Evolutionary conservation across 2,797 vertebrate species (phyloP).

Genomic region (Gymnoscopelus microlampas): DNA sequence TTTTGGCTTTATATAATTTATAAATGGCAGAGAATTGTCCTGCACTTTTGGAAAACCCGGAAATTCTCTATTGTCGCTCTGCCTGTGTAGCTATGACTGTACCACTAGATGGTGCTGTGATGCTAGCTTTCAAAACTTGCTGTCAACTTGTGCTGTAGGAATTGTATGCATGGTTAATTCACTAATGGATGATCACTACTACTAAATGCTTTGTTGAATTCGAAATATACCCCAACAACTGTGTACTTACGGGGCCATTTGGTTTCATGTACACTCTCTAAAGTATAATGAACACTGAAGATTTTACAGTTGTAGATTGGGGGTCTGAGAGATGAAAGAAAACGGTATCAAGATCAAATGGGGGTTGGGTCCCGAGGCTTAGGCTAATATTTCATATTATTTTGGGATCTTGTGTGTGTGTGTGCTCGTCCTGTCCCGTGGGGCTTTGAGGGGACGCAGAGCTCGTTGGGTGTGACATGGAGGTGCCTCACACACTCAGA

Average conservation of each 20-base stretch:
- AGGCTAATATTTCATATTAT: too few species aligned
- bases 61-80: neutral
- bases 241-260: too few species aligned
- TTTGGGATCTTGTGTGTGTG: neutral
- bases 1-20: slow-evolving; percentile 5
- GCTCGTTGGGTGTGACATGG: slow-evolving; percentile 26
- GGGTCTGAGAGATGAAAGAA: too few species aligned
- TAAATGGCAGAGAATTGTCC: neutral
- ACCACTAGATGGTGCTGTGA: slow-evolving; percentile 67
- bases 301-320: too few species aligned
- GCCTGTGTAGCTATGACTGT: slow-evolving; percentile 19
- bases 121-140: neutral
- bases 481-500: slow-evolving; percentile 32
- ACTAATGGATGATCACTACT: too few species aligned
- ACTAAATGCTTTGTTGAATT: too few species aligned
- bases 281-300: too few species aligned
- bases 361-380: too few species aligned
- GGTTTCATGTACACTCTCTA: too few species aligned
- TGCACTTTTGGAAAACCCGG: neutral
- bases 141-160: neutral
- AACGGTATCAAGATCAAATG: too few species aligned
- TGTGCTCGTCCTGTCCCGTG: neutral
- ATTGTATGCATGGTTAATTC: too few species aligned
- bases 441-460: slow-evolving; percentile 13
- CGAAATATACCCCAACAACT: too few species aligned